Conservation (phyloP, 2,888 invertebrate genomes). For the Synergus gifuensis region DNA sequence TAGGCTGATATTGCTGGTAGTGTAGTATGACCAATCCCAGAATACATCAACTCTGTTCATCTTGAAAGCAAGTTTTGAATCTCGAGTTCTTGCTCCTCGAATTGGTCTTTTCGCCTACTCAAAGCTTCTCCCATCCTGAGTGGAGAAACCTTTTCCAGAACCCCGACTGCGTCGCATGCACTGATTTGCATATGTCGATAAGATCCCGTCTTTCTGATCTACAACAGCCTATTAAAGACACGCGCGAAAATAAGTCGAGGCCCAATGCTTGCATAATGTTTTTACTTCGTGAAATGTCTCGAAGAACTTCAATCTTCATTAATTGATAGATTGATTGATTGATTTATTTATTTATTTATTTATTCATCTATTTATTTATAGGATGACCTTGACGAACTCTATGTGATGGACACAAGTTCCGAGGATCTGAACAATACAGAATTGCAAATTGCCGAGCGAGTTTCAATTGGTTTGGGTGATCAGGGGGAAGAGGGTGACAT, state of each 20-base stretch:
- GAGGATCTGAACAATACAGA: conserved; percentile 53
- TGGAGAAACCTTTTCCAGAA: conserved; percentile 13
- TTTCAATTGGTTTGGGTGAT: conserved; percentile 59
- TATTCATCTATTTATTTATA: conserved; percentile 50
- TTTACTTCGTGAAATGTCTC: neutral
- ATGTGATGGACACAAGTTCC: conserved; percentile 71
- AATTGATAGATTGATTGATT: neutral
- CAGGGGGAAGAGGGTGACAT: conserved; percentile 71
- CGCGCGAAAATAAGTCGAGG: conserved; percentile 19
- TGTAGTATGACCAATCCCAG: neutral
- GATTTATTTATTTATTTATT: no score
- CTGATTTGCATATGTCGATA: conserved; percentile 35
- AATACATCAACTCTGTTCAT: neutral
- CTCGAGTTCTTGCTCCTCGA: neutral
- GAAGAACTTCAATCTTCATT: neutral
- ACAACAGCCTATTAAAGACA: conserved; percentile 21
- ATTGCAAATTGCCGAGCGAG: conserved; percentile 51
- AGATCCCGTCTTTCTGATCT: conserved; percentile 11
- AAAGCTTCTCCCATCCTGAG: neutral
- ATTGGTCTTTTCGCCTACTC: neutral
- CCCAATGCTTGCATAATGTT: neutral
- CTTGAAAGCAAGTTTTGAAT: neutral
- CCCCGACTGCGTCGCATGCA: conserved; percentile 36
- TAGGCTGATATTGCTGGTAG: conserved; percentile 53
- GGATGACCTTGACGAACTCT: conserved; percentile 76